Evolutionary conservation across 2,113 vertebrate genomes (phyloP), one percentile per base, ranked within the genome.

Genomic region (Cygnus atratus): DNA sequence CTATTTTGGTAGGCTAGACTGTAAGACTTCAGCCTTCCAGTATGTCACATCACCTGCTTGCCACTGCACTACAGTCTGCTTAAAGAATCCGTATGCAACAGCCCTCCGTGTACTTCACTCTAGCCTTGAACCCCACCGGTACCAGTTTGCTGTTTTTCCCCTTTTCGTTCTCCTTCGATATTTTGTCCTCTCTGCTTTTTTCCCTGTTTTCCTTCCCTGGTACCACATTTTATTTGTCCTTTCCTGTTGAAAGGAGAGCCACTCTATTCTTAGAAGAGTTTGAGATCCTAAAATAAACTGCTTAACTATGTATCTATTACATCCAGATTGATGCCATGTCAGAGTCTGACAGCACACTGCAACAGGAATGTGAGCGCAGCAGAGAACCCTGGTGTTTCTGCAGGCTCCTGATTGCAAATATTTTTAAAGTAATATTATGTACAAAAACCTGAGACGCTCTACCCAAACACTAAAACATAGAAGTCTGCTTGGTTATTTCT

Each of bases 241-340:
- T 96, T 92, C 91, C 87, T 31, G 33, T 74, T 78, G 85, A 94
- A 95, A 96, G 94, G 67, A 87, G 89, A 96, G 85, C 52, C 72
- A 57, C 41, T 46, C 85, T 96, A 96, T 96, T 96, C 93, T 96
- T 95, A 95, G 96, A 81, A 67, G 68, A 75, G 78, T 71, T 91
- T 93, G 6, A 14, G 55, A 68, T 74, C 90, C 79, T 31, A 95
- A 96, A 97, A 97, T 97, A 97, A 95, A 94, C 94, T 95, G 94
- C 91, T 96, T 95, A 95, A 77, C 93, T 90, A 90, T 93, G 95
- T 95, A 96, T 97, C 95, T 94, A 44, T 97, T 96, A 96, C 96
- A 97, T 67, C 68, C 63, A 92, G 95, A 86, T 14, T 88, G 95
- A 95, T 96, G 96, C 84, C 87, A 65, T 55, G 41, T 90, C 84